Base-by-base conservation (phyloP, 2,888 invertebrate genomes). In the Euzetes globulus region DNA sequence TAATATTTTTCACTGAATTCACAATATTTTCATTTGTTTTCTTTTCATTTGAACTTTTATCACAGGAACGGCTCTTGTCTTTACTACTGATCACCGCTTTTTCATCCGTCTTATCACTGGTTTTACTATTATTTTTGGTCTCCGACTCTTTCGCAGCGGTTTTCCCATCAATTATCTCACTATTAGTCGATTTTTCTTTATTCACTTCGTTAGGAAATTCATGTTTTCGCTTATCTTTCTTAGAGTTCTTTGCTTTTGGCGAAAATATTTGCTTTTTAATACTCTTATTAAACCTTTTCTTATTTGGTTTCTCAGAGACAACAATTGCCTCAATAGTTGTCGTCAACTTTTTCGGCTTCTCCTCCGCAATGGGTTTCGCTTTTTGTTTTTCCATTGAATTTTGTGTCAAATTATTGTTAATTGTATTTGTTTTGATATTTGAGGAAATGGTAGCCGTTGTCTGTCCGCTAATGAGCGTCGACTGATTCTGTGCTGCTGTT, bases 401-500 rank as follows among this genome's bases (percentile, higher is more conserved):
- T 33, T 33, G 65, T 41, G 19, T 22, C 27, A 29, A 65, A 27
- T 65, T 7, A 33, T 4, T 33, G 7, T 6, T 17, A 11, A 68
- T 68, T 68, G 68, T 41, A 70, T 70, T 70, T 33, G 63, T 37
- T 33, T 15, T 63, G 11, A 45, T 13, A 37, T 70, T 70, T 17
- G 70, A 41, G 6, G 33, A 7, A 41, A 68, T 41, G 7, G 15
- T 41, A 70, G 9, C n/a, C 47, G 47, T 25, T 45, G 70, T 47
- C 22, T 70, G 70, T 22, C 70, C 70, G 4, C 19, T 70, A n/a
- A 70, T 45, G 9, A 68, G 15, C 3, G 70, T 70, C 22, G 45
- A 47, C 19, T 70, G 70, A 27, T 45, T 27, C 13, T 63, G 29
- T 63, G 63, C 5, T 33, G 15, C 2, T 25, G 45, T 22, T 9